Conservation (phyloP, 2,797 vertebrate genomes). For the Paedocypris micromegethes region DNA sequence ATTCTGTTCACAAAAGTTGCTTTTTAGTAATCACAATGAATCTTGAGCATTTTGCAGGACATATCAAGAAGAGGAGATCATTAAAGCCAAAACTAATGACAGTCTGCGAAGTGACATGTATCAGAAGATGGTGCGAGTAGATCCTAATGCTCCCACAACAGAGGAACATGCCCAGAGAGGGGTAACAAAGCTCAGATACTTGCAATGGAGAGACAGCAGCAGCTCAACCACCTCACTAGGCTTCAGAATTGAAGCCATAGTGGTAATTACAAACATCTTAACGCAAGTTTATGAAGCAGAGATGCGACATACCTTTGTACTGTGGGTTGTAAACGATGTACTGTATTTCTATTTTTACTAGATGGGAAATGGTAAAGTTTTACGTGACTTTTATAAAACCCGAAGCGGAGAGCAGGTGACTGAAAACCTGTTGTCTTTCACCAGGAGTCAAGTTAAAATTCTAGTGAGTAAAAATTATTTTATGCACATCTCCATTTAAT, state of each 20-base stretch:
- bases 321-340: neutral
- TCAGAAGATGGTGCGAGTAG: conserved; percentile 81
- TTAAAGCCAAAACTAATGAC: conserved; percentile 64
- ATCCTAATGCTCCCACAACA: conserved; percentile 67
- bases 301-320: neutral
- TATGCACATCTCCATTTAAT: neutral
- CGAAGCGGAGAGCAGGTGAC: conserved; percentile 67
- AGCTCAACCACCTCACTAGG: conserved; percentile 78
- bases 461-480: conserved; percentile 66
- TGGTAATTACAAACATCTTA: conserved; percentile 62
- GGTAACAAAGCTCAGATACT: conserved; percentile 81
- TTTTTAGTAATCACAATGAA: neutral
- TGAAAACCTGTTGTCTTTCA: conserved; percentile 73
- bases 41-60: conserved; percentile 63
- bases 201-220: conserved; percentile 80
- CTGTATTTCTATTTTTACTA: conserved; percentile 39
- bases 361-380: conserved; percentile 60
- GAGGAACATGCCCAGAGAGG: conserved; percentile 74
- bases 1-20: no score
- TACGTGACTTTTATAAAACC: conserved; percentile 76
- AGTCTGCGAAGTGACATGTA: conserved; percentile 78
- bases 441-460: conserved; percentile 62
- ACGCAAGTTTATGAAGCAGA: neutral
- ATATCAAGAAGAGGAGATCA: conserved; percentile 80
- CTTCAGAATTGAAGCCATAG: conserved; percentile 83